phyloP scores from a whole-genome alignment of 2,113 vertebrate genomes.

The Hippocampus abdominalis region DNA sequence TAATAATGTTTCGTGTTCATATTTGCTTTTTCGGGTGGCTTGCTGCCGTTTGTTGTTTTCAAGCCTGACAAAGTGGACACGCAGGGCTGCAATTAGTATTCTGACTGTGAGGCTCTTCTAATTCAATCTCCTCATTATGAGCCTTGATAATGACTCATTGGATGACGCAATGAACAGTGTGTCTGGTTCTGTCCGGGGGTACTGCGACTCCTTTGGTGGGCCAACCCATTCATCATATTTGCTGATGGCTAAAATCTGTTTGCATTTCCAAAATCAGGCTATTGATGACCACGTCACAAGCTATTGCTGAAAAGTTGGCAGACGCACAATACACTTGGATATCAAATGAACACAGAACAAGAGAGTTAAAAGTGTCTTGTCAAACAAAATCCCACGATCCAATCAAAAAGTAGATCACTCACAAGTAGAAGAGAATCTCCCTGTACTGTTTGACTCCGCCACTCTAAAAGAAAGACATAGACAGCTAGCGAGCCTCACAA shows the following conservation, averaged over 20 bases:
- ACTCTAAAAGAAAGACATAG: constrained; percentile 6
- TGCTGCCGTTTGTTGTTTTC: not conserved
- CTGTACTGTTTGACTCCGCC: not conserved
- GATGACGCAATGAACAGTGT: not conserved
- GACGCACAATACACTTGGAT: not conserved
- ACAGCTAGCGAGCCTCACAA: constrained; percentile 24
- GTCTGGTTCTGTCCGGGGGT: not conserved
- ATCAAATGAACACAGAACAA: not conserved
- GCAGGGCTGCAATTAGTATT: not conserved
- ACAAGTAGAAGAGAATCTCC: not conserved
- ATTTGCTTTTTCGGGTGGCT: not conserved
- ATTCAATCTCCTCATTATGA: constrained; percentile 4
- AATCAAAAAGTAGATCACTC: not conserved
- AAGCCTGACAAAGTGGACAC: not conserved
- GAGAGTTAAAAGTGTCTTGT: not conserved
- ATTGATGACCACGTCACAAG: not conserved
- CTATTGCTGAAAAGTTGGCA: not conserved
- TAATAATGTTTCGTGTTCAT: not conserved
- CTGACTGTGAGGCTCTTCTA: not conserved
- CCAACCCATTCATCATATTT: constrained; percentile 4
- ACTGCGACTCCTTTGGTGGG: not conserved
- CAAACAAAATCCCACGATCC: not conserved
- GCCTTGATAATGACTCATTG: constrained; percentile 3
- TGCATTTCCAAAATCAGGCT: not conserved
- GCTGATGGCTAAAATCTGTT: not conserved